Percentiles rank a stretch among this genome's conserved stretches.
Evolutionary conservation across 2,797 vertebrate species (phyloP).

Genomic region (Phaenicophaeus curvirostris): DNA sequence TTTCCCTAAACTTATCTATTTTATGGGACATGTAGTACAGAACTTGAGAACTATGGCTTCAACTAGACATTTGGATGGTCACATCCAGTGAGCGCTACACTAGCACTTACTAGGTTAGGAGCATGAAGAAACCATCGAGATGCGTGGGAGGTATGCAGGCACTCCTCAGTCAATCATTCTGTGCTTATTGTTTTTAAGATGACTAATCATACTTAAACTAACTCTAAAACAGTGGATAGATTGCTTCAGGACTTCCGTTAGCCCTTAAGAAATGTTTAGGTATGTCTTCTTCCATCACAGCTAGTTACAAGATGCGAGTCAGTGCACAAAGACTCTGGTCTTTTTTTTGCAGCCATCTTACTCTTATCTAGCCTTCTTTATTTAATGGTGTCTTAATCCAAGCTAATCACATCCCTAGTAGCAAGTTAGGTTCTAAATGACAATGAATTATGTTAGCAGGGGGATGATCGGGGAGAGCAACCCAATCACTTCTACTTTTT

Average conservation of each 20-base stretch:
- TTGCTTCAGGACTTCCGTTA: neutral
- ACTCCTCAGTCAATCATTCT: neutral
- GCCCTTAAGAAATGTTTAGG: neutral
- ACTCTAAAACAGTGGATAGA: neutral
- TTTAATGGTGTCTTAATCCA: constrained; percentile 44
- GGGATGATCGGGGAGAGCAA: neutral
- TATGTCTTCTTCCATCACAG: neutral
- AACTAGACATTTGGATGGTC: neutral
- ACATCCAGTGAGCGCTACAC: neutral
- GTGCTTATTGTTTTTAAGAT: neutral
- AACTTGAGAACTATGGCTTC: neutral
- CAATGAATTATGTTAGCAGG: constrained; percentile 37
- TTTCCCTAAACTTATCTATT: neutral
- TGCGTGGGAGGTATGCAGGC: neutral
- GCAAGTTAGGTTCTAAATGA: constrained; percentile 28
- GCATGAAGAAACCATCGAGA: neutral
- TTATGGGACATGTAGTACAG: neutral
- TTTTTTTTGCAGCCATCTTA: neutral
- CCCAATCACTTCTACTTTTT: neutral
- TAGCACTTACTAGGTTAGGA: neutral
- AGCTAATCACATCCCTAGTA: constrained; percentile 8
- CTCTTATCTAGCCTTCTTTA: constrained; percentile 5
- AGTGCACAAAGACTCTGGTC: neutral
- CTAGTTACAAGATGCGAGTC: neutral
- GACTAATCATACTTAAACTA: neutral